Conservation (phyloP, 2,888 invertebrate genomes). For the Arenicola marina region DNA sequence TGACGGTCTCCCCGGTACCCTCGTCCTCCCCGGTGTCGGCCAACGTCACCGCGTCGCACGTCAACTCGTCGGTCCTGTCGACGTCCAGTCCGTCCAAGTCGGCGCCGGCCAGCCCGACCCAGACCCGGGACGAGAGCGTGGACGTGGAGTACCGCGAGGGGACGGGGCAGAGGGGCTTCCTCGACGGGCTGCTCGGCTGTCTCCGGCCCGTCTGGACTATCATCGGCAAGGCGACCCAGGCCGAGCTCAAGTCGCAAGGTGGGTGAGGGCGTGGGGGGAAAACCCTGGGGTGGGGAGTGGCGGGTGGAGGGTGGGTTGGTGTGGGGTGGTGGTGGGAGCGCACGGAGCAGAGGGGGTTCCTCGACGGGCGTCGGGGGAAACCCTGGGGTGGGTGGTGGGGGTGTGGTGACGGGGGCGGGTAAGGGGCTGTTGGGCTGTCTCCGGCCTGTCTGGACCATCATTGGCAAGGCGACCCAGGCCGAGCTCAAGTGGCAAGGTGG, state of each 20-base stretch:
- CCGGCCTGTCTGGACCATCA: constrained; percentile 81
- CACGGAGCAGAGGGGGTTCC: no score
- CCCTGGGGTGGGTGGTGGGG: no score
- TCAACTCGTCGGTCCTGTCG: constrained; percentile 14
- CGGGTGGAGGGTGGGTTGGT: no score
- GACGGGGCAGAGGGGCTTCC: constrained; percentile 49
- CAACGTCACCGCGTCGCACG: constrained; percentile 32
- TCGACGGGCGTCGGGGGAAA: no score
- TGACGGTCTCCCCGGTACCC: constrained; percentile 41
- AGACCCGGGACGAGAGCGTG: constrained; percentile 38
- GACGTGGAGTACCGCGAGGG: constrained; percentile 48
- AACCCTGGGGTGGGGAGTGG: no score
- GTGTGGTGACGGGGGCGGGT: no score
- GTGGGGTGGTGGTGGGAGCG: no score
- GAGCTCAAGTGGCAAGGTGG: constrained; percentile 36
- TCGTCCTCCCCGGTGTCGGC: constrained; percentile 41
- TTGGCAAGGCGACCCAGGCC: constrained; percentile 68
- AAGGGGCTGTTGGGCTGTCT: constrained; percentile 85
- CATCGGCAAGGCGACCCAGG: constrained; percentile 70
- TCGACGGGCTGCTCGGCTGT: constrained; percentile 79
- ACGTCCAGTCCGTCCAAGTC: constrained; percentile 33
- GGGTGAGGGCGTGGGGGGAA: no score
- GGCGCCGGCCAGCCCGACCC: constrained; percentile 49
- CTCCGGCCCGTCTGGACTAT: constrained; percentile 86
- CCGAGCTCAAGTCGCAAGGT: constrained; percentile 35